Conservation (phyloP, 2,113 vertebrate genomes). For the Platanista minor region DNA sequence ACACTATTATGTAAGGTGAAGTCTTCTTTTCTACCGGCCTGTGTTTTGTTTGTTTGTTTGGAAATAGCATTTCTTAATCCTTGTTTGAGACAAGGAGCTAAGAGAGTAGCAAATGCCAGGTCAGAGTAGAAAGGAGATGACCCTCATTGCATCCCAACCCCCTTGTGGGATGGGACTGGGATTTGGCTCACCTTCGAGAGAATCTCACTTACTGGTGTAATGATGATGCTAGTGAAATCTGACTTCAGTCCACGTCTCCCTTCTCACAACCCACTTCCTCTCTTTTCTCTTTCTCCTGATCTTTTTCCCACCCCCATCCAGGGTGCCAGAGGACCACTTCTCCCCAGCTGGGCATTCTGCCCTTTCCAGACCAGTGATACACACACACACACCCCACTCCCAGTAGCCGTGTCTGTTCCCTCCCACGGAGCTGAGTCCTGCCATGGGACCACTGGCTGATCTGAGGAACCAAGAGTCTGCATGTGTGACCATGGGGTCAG, state of each 20-base stretch:
- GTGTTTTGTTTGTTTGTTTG: background rate
- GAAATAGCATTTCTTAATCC: background rate
- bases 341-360: background rate
- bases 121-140: background rate
- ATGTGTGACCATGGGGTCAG: background rate
- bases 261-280: background rate
- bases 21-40: background rate
- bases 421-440: background rate
- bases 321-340: background rate
- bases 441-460: background rate
- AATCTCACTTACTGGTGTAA: accelerated
- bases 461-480: background rate
- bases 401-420: background rate
- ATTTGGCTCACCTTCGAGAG: background rate
- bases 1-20: background rate
- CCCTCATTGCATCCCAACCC: background rate
- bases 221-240: background rate
- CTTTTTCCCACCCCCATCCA: background rate
- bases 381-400: background rate
- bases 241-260: background rate
- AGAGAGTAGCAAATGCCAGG: background rate
- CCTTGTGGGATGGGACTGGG: background rate
- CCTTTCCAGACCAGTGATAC: accelerated
- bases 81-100: background rate
- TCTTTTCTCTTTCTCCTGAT: background rate